Conservation (phyloP, 2,888 invertebrate species). For the Lithodes maja region DNA sequence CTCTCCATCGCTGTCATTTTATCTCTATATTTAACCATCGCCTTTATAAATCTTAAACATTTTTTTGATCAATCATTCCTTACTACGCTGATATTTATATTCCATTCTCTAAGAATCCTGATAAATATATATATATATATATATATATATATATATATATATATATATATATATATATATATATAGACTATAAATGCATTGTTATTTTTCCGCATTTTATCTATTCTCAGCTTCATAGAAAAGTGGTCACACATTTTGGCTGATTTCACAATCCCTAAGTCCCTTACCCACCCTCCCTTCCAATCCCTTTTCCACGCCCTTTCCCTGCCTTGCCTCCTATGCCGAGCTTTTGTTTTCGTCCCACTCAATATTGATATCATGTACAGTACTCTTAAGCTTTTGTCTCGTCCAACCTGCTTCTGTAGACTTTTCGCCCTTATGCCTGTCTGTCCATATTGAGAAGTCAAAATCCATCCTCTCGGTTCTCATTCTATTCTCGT, state of each 20-base stretch:
- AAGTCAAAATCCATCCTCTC: background rate
- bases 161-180: background rate
- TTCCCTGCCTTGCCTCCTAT: background rate
- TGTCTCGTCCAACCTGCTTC: slow-evolving; percentile 5
- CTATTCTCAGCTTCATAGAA: slow-evolving; percentile 2
- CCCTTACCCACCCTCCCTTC: background rate
- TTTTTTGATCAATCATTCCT: slow-evolving; percentile 8
- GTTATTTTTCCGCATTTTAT: background rate
- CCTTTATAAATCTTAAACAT: background rate
- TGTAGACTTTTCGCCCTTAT: background rate
- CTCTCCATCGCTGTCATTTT: slow-evolving; percentile 45
- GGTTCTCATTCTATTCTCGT: background rate
- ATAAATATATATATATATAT: background rate
- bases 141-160: no score
- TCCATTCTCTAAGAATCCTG: background rate
- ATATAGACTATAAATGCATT: slow-evolving; percentile 3
- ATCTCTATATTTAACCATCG: background rate
- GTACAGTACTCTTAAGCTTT: background rate
- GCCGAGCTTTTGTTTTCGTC: background rate
- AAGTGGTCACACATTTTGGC: slow-evolving; percentile 10
- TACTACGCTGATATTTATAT: slow-evolving; percentile 1
- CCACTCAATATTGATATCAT: background rate
- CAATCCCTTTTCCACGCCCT: background rate
- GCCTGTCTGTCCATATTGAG: background rate
- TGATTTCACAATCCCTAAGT: background rate